Evolutionary conservation across 2,113 vertebrate genomes (phyloP), one percentile per base, ranked within the genome.

Genomic region (Nibea coibor): DNA sequence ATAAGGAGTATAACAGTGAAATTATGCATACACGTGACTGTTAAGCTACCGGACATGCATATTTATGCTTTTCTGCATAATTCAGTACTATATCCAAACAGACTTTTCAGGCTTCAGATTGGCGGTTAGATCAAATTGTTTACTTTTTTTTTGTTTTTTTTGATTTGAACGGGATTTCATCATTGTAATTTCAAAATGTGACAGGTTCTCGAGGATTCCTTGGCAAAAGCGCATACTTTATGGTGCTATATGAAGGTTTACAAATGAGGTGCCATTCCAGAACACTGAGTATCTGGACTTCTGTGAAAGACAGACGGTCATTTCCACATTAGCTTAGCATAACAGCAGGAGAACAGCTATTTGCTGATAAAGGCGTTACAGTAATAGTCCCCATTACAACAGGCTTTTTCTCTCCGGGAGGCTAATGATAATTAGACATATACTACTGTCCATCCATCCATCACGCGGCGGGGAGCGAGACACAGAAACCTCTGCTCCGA

Each of bases 341-440:
- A 83, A 81, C 92, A 89, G 87, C 87, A 75, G 86, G 89, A 83
- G 72, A 39, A 63, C 19, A 15, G 78, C 65, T 45, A 80, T 85
- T 81, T 64, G 80, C 83, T 87, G 87, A 89, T 85, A 71, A 84
- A 87, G 79, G 63, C 78, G 20, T 67, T 74, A 67, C 56, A 81
- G 87, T 78, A 88, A 90, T 89, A 80, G 22, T 48, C 31, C 51
- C 69, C 64, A 87, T 90, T 84, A 85, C 81, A 83, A 53, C 78
- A 69, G 76, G 64, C 79, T 68, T 80, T 80, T 63, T 73, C 91
- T 89, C 92, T 82, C 57, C 87, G 57, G 89, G 93, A 88, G 89
- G 92, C 62, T 91, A 91, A 92, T 80, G 89, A 87, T 90, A 87
- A 93, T 91, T 89, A 86, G 84, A 89, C 54, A 74, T 76, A 84